Conservation (phyloP, 2,113 vertebrate species). For the Colinus virginianus region DNA sequence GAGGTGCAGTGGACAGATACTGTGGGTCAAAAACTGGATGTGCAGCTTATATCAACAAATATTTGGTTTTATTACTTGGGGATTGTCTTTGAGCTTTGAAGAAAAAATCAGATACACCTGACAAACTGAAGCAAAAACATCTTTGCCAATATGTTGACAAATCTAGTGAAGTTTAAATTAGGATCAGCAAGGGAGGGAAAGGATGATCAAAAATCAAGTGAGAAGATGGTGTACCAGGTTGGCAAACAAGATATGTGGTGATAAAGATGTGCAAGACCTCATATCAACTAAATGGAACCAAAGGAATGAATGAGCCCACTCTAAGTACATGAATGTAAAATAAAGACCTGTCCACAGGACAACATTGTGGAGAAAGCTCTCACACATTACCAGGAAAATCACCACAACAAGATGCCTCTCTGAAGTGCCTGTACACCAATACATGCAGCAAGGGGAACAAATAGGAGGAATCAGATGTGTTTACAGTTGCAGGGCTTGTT, state of each 20-base stretch:
- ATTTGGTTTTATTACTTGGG: not conserved
- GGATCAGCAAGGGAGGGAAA: not conserved
- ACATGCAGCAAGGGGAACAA: not conserved
- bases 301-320: not conserved
- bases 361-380: not conserved
- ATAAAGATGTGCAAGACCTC: not conserved
- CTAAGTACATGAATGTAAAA: not conserved
- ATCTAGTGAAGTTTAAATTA: not conserved
- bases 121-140: not conserved
- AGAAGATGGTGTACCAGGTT: not conserved
- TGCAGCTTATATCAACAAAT: not conserved
- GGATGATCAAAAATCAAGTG: not conserved
- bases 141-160: not conserved
- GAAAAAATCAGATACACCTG: not conserved
- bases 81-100: not conserved
- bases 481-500: not conserved
- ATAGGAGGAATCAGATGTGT: not conserved
- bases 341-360: not conserved
- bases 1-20: not conserved
- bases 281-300: not conserved
- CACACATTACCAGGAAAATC: not conserved
- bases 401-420: not conserved
- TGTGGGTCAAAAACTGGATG: not conserved
- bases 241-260: not conserved
- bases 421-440: not conserved